Base-by-base conservation (phyloP, 1,140 invertebrate genomes). In the Euwallacea similis region DNA sequence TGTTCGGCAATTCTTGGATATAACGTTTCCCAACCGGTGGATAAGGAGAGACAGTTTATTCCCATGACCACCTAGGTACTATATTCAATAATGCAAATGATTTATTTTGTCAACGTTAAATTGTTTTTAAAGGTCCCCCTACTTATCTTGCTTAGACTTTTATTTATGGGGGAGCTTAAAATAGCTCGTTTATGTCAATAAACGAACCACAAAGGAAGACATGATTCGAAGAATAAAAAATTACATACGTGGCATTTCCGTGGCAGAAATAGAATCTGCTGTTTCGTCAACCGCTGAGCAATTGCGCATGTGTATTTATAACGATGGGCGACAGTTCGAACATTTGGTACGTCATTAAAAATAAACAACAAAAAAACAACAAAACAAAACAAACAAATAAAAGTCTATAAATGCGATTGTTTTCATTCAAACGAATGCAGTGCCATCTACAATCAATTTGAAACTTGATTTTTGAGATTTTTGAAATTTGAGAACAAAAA, bases 291-390 rank as follows among this genome's bases (percentile, higher is more conserved):
- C 67, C 2, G 6, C 21, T 42, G 41, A 63, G 47, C 47, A 42
- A 53, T 11, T 69, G n/a, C 56, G 11, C 9, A 13, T 42, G 44
- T 69, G 67, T 41, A 63, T 69, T 33, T 44, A 69, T 9, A 61
- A 50, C 53, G 46, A 69, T 53, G 67, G 67, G 42, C 53, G 42
- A 13, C 66, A 67, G 8, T 67, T 67, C 43, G 66, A 67, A 67
- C 56, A 67, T 67, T 59, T 67, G 15, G 54, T 16, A 42, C 53
- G 42, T 4, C 66, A 60, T 16, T 67, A 67, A 59, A 33, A n/a
- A n/a, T n/a, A n/a, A n/a, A n/a, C n/a, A n/a, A n/a, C n/a, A n/a
- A n/a, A n/a, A n/a, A n/a, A n/a, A n/a, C n/a, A n/a, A n/a, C n/a
- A n/a, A n/a, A n/a, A n/a, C n/a, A n/a, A n/a, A n/a, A n/a, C n/a